A percentile compares a stretch with the other conserved stretches of the same genome.
Evolutionary conservation across 92 coral and sea anemone species (phyloP).

Genomic region (Actinostola sp.): DNA sequence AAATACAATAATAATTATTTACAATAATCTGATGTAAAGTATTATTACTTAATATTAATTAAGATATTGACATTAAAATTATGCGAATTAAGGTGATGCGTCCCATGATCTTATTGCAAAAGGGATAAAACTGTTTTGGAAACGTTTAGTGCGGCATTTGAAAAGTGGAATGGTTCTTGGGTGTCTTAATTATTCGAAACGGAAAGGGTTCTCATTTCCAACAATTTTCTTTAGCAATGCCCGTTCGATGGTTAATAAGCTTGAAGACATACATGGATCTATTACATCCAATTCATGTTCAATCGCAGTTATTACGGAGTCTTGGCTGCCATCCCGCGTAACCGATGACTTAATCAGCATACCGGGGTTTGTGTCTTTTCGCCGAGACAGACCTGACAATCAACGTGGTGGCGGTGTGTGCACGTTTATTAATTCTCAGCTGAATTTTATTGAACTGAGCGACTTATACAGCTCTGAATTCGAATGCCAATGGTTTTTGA

Average conservation of each 20-base stretch:
- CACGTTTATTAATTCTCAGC: neutral
- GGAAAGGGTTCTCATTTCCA: constrained; percentile 34
- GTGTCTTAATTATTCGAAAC: too few species aligned
- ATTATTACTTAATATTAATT: too few species aligned
- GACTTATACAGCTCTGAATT: constrained; percentile 5
- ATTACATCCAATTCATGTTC: constrained; percentile 30
- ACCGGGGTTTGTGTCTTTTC: constrained; percentile 36
- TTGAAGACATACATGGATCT: constrained; percentile 49
- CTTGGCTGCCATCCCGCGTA: constrained; percentile 22
- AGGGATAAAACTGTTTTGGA: too few species aligned
- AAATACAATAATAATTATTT: too few species aligned
- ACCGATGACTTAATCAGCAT: constrained; percentile 26
- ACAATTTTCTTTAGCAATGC: constrained; percentile 42
- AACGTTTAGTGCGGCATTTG: too few species aligned
- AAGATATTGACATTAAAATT: too few species aligned
- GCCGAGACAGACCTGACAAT: constrained; percentile 31
- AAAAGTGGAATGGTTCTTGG: too few species aligned
- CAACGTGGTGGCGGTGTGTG: constrained; percentile 45
- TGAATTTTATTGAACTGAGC: constrained; percentile 3
- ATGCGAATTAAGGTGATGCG: too few species aligned
- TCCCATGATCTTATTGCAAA: too few species aligned
- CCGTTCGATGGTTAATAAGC: constrained; percentile 59
- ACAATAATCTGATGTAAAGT: too few species aligned
- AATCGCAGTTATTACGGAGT: constrained; percentile 49
- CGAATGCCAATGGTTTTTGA: constrained; percentile 45